These are phyloP conservation scores for fruit fly (Drosophila melanogaster) DNA, from an alignment of 1,140 invertebrate species.

Conservation along the genomic window Release_6_plus_ISO1_MT NT_037436.4:17985001-17985500, in stretches of 20 bases:
- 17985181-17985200: constrained; percentile 53
- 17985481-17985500: constrained; percentile 28
- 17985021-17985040: constrained; percentile 16
- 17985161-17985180: constrained; percentile 5
- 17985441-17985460: constrained; percentile 57
- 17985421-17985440: constrained; percentile 35
- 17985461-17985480: constrained; percentile 49
- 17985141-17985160: background rate
- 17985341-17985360: constrained; percentile 14
- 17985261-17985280: constrained; percentile 32
- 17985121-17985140: constrained; percentile 31
- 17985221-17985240: constrained; percentile 60
- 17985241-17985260: constrained; percentile 57
- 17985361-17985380: constrained; percentile 77
- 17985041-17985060: constrained; percentile 31
- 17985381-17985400: constrained; percentile 58
- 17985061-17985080: constrained; percentile 27
- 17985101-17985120: constrained; percentile 51
- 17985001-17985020: background rate
- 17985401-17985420: constrained; percentile 15
- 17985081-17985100: constrained; percentile 49
- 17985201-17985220: constrained; percentile 52
- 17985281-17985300: constrained; percentile 66
- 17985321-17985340: background rate
- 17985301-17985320: constrained; percentile 10